phyloP scores from a whole-genome alignment of 2,888 invertebrate genomes.

The Papilio gigon region DNA sequence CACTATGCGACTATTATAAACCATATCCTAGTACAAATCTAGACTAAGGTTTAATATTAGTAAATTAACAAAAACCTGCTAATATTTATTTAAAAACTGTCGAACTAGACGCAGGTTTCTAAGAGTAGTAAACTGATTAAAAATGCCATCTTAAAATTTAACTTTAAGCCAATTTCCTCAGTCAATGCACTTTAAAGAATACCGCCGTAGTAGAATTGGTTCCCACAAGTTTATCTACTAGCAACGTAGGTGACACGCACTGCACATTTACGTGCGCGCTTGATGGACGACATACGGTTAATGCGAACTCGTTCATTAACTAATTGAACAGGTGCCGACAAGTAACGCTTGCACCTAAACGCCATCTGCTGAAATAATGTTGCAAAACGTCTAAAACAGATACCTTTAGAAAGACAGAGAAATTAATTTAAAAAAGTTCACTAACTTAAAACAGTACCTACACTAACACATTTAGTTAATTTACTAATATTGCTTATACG shows the following conservation, averaged over 20 bases:
- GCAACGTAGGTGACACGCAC: not conserved
- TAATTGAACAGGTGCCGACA: conserved; percentile 31
- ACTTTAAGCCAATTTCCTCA: too few relatives aligned
- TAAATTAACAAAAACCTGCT: too few relatives aligned
- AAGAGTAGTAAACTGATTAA: too few relatives aligned
- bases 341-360: not conserved
- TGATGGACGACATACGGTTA: conserved; percentile 28
- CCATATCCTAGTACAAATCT: too few relatives aligned
- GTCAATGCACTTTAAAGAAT: not conserved
- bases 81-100: not conserved
- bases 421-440: too few relatives aligned
- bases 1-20: too few relatives aligned
- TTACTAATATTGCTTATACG: too few relatives aligned
- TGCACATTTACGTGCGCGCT: not conserved
- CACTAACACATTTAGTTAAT: too few relatives aligned
- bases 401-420: conserved; percentile 7
- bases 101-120: too few relatives aligned
- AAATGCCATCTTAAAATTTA: too few relatives aligned
- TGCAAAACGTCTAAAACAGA: not conserved
- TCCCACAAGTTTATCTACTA: not conserved
- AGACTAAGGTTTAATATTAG: too few relatives aligned
- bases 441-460: too few relatives aligned
- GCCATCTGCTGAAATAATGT: conserved; percentile 21
- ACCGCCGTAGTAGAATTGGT: conserved; percentile 2
- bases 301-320: conserved; percentile 12